phyloP scores from a whole-genome alignment of 2,888 invertebrate species.

The Camptogramma bilineatum region DNA sequence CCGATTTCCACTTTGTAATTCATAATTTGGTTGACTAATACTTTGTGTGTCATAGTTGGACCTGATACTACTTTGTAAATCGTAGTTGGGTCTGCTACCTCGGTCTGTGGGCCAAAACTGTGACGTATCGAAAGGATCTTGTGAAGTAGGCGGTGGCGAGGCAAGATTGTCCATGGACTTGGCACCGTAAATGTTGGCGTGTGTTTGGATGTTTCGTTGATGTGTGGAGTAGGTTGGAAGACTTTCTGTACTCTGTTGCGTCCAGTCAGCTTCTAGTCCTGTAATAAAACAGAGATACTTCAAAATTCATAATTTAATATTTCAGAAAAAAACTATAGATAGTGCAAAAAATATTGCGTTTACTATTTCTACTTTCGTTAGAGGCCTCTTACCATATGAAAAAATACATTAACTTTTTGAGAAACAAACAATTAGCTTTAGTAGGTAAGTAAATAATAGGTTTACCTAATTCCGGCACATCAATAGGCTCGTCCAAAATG shows the following conservation, averaged over 20 bases:
- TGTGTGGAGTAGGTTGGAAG: conserved; percentile 62
- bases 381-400: no score
- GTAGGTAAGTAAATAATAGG: background rate
- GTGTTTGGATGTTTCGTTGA: conserved; percentile 51
- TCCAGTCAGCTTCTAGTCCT: conserved; percentile 70
- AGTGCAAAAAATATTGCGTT: no score
- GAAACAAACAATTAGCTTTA: background rate
- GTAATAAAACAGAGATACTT: conserved; percentile 44
- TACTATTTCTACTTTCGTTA: no score
- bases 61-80: conserved; percentile 17
- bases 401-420: no score
- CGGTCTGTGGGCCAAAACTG: conserved; percentile 66
- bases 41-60: conserved; percentile 30
- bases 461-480: conserved; percentile 86
- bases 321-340: no score
- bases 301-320: no score
- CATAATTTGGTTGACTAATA: conserved; percentile 16
- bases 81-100: conserved; percentile 45
- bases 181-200: conserved; percentile 68
- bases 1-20: conserved; percentile 10
- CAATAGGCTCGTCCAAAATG: conserved; percentile 90
- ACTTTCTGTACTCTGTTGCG: conserved; percentile 74
- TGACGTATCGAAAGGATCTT: conserved; percentile 74
- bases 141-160: conserved; percentile 45
- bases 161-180: conserved; percentile 75